Base-by-base conservation (phyloP, 2,888 invertebrate genomes). In the Oegoconia quadripuncta region DNA sequence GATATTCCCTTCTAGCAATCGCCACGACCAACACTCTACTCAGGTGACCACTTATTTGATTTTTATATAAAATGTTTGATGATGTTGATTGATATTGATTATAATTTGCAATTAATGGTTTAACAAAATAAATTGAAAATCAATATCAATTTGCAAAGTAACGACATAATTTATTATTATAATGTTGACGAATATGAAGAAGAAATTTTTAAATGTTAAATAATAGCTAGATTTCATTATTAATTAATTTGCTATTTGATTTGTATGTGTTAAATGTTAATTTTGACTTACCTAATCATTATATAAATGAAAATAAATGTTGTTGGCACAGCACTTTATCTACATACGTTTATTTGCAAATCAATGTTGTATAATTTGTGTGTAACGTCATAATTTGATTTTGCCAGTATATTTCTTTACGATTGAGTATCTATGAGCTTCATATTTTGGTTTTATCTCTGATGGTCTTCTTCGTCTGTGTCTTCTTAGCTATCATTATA, bases 1-100 rank as follows among this genome's bases (percentile, higher is more conserved):
- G 71, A 94, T 96, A 59, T 95, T 93, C 65, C 91, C 91, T 15
- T 89, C 89, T 9, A 72, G 51, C 62, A 88, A 75, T 70, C 55
- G 88, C 18, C 89, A 89, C 46, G 89, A 89, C 53, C 89, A 71
- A 33, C 88, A 87, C 50, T 69, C 84, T 41, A 90, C 81, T 89
- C 92, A 89, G 90, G 90, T 91, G 78, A 89, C 77, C 69, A 69
- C 66, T 71, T 61, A 61, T 50, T 65, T 56, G 41, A 57, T 55
- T 37, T 30, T 45, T 47, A 52, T 44, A 39, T 55, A 8, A 12
- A 34, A 34, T 17, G 12, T 13, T 34, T 17, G 26, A 32, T 15
- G 25, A n/a, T n/a, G 2, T 15, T 14, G 18, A 12, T 8, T 27
- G 26, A 9, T 22, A 22, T 22, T 22, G 22, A 22, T 22, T 22